These are phyloP conservation scores for roundworm (Caenorhabditis elegans) DNA, from an alignment of 1,140 invertebrate genomes.

Conservation along the genomic window WBcel235 BX284606.5:933001-933500, in stretches of 20 bases:
- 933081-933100: slow-evolving; percentile 19
- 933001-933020: background rate
- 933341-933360: slow-evolving; percentile 27
- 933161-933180: background rate
- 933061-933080: background rate
- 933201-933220: background rate
- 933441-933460: background rate
- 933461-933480: too few relatives aligned
- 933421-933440: background rate
- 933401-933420: background rate
- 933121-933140: slow-evolving; percentile 23
- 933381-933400: slow-evolving; percentile 18
- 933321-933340: background rate
- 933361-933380: background rate
- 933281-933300: too few relatives aligned
- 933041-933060: background rate
- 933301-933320: background rate
- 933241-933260: background rate
- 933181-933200: background rate
- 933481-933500: too few relatives aligned
- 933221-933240: background rate
- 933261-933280: background rate
- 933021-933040: background rate
- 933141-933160: slow-evolving; percentile 19
- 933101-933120: slow-evolving; percentile 14